Evolutionary conservation across 2,113 vertebrate species (phyloP).

Genomic region (Pontoporia blainvillei): DNA sequence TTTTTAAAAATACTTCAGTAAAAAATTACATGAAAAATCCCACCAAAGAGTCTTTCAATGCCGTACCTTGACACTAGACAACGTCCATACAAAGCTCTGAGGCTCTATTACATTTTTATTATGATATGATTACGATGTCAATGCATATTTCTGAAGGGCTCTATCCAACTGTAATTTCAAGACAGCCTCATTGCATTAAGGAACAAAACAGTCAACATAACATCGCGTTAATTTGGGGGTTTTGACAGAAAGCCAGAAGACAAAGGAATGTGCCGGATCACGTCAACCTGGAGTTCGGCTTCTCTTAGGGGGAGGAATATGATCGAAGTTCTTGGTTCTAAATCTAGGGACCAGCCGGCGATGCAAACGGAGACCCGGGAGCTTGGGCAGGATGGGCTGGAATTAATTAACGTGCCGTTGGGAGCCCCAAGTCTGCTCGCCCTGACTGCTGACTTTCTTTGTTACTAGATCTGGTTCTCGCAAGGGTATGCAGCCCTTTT

Average conservation of each 20-base stretch:
- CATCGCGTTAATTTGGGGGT: conserved; percentile 60
- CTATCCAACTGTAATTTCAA: conserved; percentile 10
- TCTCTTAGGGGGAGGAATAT: background rate
- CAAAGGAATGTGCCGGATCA: background rate
- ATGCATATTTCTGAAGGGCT: conserved; percentile 6
- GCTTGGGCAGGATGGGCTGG: background rate
- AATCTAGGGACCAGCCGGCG: background rate
- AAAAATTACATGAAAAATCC: conserved; percentile 1
- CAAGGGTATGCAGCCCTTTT: background rate
- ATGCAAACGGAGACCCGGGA: background rate
- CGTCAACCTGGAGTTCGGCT: background rate
- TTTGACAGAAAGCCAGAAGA: conserved; percentile 50
- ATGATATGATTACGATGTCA: conserved; percentile 45
- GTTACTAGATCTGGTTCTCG: fast-evolving
- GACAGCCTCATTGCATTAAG: conserved; percentile 46
- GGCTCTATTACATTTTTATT: conserved; percentile 20
- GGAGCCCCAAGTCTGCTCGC: background rate
- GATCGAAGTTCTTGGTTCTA: background rate
- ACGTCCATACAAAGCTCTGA: background rate
- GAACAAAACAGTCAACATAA: conserved; percentile 60
- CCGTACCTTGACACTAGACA: background rate
- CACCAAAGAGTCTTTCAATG: conserved; percentile 2
- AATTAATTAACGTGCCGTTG: background rate
- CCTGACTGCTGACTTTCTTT: background rate
- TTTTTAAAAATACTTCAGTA: background rate